Percentiles rank a stretch among this genome's conserved stretches.
Evolutionary conservation across 2,888 invertebrate genomes (phyloP).

Genomic region (Galeruca laticollis): DNA sequence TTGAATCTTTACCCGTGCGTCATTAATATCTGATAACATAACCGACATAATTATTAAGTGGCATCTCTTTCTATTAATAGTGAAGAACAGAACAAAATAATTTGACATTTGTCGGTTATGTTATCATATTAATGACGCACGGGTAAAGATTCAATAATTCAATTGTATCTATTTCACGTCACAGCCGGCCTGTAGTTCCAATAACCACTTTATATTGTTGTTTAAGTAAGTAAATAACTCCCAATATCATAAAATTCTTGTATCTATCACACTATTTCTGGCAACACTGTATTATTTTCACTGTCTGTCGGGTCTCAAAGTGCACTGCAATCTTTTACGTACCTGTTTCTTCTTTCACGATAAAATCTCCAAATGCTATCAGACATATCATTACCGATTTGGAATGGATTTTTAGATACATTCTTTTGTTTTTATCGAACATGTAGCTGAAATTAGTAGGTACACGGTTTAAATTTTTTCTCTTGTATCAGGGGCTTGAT

Average conservation of each 20-base stretch:
- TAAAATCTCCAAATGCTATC: constrained; percentile 50
- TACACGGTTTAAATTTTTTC: background rate
- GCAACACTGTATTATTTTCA: constrained; percentile 14
- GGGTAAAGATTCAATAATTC: no score
- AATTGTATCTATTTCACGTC: no score
- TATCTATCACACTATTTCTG: background rate
- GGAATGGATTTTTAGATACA: constrained; percentile 36
- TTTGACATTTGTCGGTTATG: no score
- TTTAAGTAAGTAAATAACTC: no score
- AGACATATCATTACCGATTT: constrained; percentile 52
- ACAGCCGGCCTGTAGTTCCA: no score
- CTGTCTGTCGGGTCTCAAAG: constrained; percentile 5
- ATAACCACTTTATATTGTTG: no score
- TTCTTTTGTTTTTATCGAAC: constrained; percentile 24
- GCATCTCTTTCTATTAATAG: no score
- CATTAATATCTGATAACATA: no score
- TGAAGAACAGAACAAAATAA: no score
- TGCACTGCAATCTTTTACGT: constrained; percentile 30
- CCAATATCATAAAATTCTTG: background rate
- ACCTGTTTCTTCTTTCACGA: constrained; percentile 46
- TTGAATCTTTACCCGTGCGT: no score
- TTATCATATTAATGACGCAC: no score
- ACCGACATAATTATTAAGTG: no score
- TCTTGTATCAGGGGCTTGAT: background rate
- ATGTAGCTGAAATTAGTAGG: constrained; percentile 27